Conservation (phyloP, 35 echinoderm and acorn worm genomes). For the Holothuria glaberrima region DNA sequence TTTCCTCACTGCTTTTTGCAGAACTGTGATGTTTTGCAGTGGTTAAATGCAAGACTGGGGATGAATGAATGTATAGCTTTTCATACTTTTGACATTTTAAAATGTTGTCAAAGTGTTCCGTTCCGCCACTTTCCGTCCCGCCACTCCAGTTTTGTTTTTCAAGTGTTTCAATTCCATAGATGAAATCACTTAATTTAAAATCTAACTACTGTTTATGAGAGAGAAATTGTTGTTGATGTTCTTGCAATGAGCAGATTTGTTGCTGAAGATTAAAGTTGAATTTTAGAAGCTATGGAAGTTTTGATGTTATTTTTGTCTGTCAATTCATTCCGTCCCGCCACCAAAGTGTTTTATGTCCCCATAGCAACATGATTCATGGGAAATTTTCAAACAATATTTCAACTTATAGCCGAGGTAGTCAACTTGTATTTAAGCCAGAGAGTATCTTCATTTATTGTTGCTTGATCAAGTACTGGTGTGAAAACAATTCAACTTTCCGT, state of each 20-base stretch:
- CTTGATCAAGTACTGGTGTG: conserved; percentile 5
- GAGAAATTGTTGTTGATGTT: not conserved
- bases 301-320: not conserved
- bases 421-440: not conserved
- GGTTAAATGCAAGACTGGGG: not conserved
- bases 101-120: conserved; percentile 13
- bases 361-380: conserved; percentile 2
- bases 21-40: not conserved
- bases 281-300: not conserved
- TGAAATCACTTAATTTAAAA: not conserved
- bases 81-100: conserved; percentile 3
- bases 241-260: no score
- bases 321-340: no score
- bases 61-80: conserved; percentile 15
- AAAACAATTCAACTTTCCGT: not conserved
- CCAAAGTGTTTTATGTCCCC: conserved; percentile 13
- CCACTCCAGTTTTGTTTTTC: not conserved
- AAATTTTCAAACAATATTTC: conserved; percentile 14
- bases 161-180: not conserved
- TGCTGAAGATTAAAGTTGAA: not conserved
- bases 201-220: not conserved
- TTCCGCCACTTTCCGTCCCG: not conserved
- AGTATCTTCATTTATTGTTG: not conserved
- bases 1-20: conserved; percentile 1
- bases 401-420: not conserved